Base-by-base conservation (phyloP, 2,888 invertebrate species). In the Myopa testacea region DNA sequence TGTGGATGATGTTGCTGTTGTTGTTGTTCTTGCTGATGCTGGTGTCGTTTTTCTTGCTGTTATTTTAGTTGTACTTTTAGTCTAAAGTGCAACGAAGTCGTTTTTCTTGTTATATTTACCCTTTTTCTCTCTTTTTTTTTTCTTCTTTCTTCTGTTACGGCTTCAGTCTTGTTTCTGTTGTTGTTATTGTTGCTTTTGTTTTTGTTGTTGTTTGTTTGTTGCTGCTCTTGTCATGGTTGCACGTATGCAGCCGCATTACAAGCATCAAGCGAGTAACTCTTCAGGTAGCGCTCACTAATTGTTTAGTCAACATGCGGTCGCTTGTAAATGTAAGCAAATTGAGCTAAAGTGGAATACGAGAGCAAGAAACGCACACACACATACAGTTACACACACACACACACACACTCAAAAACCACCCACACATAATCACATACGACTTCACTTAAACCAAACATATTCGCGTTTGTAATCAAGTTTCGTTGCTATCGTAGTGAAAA, bases 271-370 rank as follows among this genome's bases (percentile, higher is more conserved):
- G 79, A 80, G 72, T 58, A 45, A 45, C 45, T 19, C 45, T 75
- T 79, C 70, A 40, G 65, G 63, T 67, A 60, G 65, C 34, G 55
- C 62, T 58, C 71, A 74, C 26, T 85, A 85, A 85, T 85, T 85
- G 85, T 85, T 85, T 82, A 83, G 84, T 82, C 83, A 85, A 84
- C 85, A 85, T 85, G 85, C 85, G 85, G 85, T 82, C 75, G 68
- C 69, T 69, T 60, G 75, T 75, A 60, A 75, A 75, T 69, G 75
- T 75, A 69, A 60, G 69, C 58, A 75, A 84, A 82, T 83, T 83
- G 80, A 80, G 69, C 75, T 78, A 50, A 78, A 77, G 81, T 81
- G 81, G 81, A 81, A 78, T 26, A 72, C 37, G 69, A 65, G 62
- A 58, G 72, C 26, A 50, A 34, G 37, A 68, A n/a, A 38, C 14